Evolutionary conservation across 2,797 vertebrate species (phyloP), one percentile per base, ranked within the genome.

Genomic region (Carcharodon carcharias): DNA sequence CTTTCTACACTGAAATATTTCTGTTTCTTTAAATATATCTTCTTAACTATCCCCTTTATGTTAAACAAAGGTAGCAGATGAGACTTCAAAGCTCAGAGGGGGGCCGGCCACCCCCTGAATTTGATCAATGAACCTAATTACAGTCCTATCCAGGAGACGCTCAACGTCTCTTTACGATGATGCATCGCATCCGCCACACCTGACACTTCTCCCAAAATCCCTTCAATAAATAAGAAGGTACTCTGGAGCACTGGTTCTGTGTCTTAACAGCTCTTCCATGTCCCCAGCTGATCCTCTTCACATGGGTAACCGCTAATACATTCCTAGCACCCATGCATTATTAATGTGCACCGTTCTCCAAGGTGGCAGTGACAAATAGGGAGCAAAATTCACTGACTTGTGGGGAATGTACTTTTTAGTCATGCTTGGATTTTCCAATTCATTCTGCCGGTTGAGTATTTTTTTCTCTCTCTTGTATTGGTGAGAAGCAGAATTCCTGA

Each of bases 341-440:
- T 99, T 99, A 99, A 99, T 99, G 98, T 98, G 98, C 97, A 97
- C 98, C 96, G 97, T 98, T 98, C 98, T 98, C 98, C 98, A 98
- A 99, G 99, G 98, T 99, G 99, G 98, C 99, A 99, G 98, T 99
- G 99, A 99, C 98, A 99, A 99, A 99, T 99, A 98, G 98, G 98
- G 98, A 99, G 98, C 98, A 98, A 97, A 98, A 98, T 98, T 98
- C 98, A 99, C 98, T 98, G 98, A 99, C 98, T 99, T 98, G 98
- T 98, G 98, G 98, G 98, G 98, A 99, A 99, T 98, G 99, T 98
- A 99, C 98, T 98, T 99, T 99, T 99, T 99, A 99, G 99, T 99
- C 98, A 99, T 98, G 99, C 98, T 99, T 98, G 98, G 98, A 98
- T 98, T 98, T 98, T 97, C 98, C 97, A 97, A 98, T 98, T 99